Evolutionary conservation across 2,797 vertebrate genomes (phyloP), one percentile per base, ranked within the genome.

Genomic region (Sebastiscus tertius): DNA sequence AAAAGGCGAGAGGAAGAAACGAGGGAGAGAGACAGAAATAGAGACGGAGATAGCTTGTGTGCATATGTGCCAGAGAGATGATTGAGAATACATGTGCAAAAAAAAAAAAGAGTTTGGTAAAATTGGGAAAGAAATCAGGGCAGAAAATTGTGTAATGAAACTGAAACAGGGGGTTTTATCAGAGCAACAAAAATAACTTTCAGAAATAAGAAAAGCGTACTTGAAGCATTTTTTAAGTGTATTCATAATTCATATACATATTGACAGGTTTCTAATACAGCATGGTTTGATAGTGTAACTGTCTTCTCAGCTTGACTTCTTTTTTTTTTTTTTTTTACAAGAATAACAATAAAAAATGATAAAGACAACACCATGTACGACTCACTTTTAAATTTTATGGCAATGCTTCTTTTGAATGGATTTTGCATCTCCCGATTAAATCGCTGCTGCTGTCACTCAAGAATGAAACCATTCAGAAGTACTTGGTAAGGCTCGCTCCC

Each of bases 241-340:
- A 96, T 96, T 96, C 93, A 95, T 96, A 95, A 94, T 95, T 96
- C 96, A 96, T 96, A 96, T 95, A 96, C 95, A 96, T 96, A 96
- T 95, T 88, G 94, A 96, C 96, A 96, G 87, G 87, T 94, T 93
- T 95, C 93, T 95, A 95, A 94, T 95, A 96, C 95, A 95, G 95
- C 93, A 95, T 95, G 94, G 92, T 94, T 95, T 92, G 89, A 96
- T 95, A 95, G 91, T 93, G 93, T 95, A 88, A 93, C 93, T 84
- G 92, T 93, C 84, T 88, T 92, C 80, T 92, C 81, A 92, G 88
- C 67, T 89, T 65, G 78, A 81, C 71, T 79, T 89, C 89, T 91
- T 92, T 83, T 84, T 75, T 82, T 81, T 81, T 84, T 88, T 80
- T 92, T 92, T 95, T 95, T 94, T 95, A 95, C 92, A 95, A 95